Base-by-base conservation (phyloP, 2,888 invertebrate genomes). In the Merodon equestris region DNA sequence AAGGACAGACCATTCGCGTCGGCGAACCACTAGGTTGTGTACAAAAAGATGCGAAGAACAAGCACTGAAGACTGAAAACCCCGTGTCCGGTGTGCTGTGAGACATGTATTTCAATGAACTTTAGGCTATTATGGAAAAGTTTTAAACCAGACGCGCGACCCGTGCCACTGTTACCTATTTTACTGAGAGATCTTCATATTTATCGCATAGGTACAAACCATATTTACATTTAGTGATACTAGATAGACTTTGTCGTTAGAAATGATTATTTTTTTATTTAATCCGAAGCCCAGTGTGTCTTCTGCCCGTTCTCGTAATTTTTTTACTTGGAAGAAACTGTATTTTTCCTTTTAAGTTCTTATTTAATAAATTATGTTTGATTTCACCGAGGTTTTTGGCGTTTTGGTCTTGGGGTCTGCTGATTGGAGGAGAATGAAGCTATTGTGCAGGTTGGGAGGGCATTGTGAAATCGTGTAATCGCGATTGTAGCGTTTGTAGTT, bases 1-100 rank as follows among this genome's bases (percentile, higher is more conserved):
- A 92, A 0, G 95, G 94, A 0, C 92, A 94, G 58, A 90, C 90
- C 81, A 91, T 94, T 0, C 88, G 91, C 60, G 91, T 94, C 61
- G 94, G 94, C 0, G 91, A 93, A 84, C 89, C 88, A 1, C 75
- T 88, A 3, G 88, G 88, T 4, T 36, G 17, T 15, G 73, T 74
- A 13, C 60, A 67, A 14, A 56, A 72, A 10, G 14, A 19, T 1
- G 18, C 40, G 17, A 50, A 48, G 14, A 48, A 27, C 27, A 27
- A 64, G 36, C 50, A 73, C 5, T 18, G 40, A 53, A 27, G 10
- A 4, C 1, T 51, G 12, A 0, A 9, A 45, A 17, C n/a, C n/a
- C n/a, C 18, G 36, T 45, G 47, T 42, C 27, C 47, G 36, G 54
- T 66, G 2, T 63, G 36, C 53, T 68, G 12, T 53, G 9, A 17